Conservation (phyloP, 1,140 invertebrate genomes). For the Hyles euphorbiae region DNA sequence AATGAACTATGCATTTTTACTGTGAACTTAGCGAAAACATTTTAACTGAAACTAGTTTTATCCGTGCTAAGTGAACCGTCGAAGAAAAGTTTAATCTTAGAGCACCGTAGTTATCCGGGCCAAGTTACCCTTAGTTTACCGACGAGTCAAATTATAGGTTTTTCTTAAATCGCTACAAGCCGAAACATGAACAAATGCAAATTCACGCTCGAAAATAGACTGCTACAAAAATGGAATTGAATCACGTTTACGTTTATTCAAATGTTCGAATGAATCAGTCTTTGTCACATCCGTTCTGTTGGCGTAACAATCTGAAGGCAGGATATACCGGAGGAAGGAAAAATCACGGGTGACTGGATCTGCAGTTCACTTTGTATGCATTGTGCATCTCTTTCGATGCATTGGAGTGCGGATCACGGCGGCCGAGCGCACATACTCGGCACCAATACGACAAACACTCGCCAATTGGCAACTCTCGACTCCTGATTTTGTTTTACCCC, state of each 20-base stretch:
- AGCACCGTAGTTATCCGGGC: slow-evolving; percentile 13
- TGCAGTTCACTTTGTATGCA: slow-evolving; percentile 53
- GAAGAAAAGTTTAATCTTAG: slow-evolving; percentile 25
- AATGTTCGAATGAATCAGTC: slow-evolving; percentile 33
- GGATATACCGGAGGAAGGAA: slow-evolving; percentile 40
- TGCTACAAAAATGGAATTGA: background rate
- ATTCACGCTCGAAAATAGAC: no score
- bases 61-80: slow-evolving; percentile 25
- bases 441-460: slow-evolving; percentile 53
- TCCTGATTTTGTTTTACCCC: slow-evolving; percentile 40
- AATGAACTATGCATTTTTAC: slow-evolving; percentile 19
- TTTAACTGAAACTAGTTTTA: slow-evolving; percentile 27
- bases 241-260: slow-evolving; percentile 22
- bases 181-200: no score
- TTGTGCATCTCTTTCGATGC: slow-evolving; percentile 39
- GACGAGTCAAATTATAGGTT: slow-evolving; percentile 3
- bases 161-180: background rate
- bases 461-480: slow-evolving; percentile 44
- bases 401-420: slow-evolving; percentile 37
- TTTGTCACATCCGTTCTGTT: slow-evolving; percentile 30
- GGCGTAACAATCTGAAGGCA: slow-evolving; percentile 29
- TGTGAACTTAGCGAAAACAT: slow-evolving; percentile 21
- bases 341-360: slow-evolving; percentile 49
- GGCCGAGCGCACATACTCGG: slow-evolving; percentile 22
- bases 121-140: slow-evolving; percentile 14